Conservation (phyloP, 2,113 vertebrate genomes). For the Odocoileus virginianus region DNA sequence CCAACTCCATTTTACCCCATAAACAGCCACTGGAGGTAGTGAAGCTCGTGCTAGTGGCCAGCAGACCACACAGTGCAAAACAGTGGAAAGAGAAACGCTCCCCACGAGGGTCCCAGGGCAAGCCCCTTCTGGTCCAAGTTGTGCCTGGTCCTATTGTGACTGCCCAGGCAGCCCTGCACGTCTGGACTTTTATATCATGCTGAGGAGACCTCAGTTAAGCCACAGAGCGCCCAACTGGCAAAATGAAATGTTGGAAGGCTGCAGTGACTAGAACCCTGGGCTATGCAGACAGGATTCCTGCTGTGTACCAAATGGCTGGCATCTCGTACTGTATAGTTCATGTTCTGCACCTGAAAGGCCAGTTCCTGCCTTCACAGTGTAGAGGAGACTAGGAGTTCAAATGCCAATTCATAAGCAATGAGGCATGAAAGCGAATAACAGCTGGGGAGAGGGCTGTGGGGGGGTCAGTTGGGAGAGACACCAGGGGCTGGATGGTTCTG, state of each 20-base stretch:
- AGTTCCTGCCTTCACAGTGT: background rate
- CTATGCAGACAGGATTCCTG: background rate
- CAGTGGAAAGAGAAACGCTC: background rate
- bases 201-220: background rate
- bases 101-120: background rate
- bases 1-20: conserved; percentile 49
- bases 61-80: conserved; percentile 1
- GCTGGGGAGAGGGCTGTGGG: background rate
- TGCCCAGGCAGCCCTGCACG: background rate
- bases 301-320: background rate
- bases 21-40: conserved; percentile 13
- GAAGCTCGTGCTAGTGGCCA: conserved; percentile 20
- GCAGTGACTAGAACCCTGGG: background rate
- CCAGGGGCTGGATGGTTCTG: conserved; percentile 46
- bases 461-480: conserved; percentile 39
- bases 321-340: background rate
- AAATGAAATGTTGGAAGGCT: conserved; percentile 13
- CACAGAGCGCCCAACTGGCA: conserved; percentile 1
- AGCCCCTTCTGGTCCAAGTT: conserved; percentile 42
- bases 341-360: background rate
- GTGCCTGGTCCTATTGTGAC: background rate
- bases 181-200: background rate
- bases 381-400: conserved; percentile 62
- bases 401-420: conserved; percentile 69
- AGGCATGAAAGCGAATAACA: conserved; percentile 54